Evolutionary conservation across 1,140 invertebrate genomes (phyloP).

Genomic region (Proctacanthus coquilletti): DNA sequence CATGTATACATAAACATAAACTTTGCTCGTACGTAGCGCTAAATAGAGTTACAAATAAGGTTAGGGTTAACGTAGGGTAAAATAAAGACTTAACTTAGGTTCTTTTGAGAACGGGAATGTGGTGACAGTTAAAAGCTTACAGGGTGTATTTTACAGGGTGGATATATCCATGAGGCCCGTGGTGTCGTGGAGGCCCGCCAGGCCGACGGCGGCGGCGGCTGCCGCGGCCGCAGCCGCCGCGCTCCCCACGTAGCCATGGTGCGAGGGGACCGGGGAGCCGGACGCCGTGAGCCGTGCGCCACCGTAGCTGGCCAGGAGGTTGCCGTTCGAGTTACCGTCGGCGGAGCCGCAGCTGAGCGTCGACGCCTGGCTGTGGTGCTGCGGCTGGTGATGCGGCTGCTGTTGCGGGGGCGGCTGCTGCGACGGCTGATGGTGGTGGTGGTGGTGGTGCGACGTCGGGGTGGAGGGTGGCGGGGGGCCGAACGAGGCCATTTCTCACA

Average conservation of each 20-base stretch:
- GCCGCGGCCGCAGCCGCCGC: conserved; percentile 2
- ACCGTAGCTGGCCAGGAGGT: conserved; percentile 1
- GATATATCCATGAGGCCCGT: conserved; percentile 27
- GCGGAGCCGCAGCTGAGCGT: background rate
- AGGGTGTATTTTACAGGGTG: conserved; percentile 31
- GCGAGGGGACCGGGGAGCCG: background rate
- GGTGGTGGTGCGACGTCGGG: background rate
- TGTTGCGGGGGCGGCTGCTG: conserved; percentile 7
- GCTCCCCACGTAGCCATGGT: too few species aligned
- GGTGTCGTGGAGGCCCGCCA: conserved; percentile 10
- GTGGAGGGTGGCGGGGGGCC: conserved; percentile 9
- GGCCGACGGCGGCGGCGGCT: conserved; percentile 1
- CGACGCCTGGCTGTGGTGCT: conserved; percentile 9
- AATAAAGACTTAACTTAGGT: too few species aligned
- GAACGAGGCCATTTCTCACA: conserved; percentile 44
- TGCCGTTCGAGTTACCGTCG: background rate
- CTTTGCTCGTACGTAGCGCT: too few species aligned
- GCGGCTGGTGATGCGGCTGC: conserved; percentile 13
- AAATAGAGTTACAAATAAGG: too few species aligned
- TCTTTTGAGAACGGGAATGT: too few species aligned
- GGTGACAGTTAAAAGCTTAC: too few species aligned
- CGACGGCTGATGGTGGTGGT: background rate
- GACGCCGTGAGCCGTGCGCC: conserved; percentile 1
- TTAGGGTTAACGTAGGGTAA: too few species aligned
- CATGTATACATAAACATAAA: too few species aligned